A percentile compares a stretch with the other conserved stretches of the same genome.
Evolutionary conservation across 2,797 vertebrate species (phyloP).

Genomic region (Phoeniculus purpureus): DNA sequence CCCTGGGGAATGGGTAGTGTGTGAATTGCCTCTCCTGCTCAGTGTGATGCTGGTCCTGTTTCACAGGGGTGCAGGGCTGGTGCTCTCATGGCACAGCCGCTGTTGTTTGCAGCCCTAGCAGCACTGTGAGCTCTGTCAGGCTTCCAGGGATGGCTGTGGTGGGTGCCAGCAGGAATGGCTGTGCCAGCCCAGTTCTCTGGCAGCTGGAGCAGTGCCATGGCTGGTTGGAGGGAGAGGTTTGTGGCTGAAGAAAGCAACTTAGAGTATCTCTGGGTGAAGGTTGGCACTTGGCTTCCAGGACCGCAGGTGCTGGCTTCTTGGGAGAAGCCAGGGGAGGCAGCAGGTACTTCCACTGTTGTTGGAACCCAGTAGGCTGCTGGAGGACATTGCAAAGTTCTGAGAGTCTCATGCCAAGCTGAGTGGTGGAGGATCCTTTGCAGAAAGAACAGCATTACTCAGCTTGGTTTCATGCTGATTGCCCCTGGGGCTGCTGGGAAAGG

Average conservation of each 20-base stretch:
- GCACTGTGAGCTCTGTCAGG: neutral
- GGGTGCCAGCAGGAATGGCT: neutral
- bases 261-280: neutral
- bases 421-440: neutral
- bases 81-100: neutral
- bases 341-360: neutral
- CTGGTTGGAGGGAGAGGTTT: neutral
- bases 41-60: fast-evolving
- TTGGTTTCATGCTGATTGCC: neutral
- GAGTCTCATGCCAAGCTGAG: neutral
- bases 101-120: neutral
- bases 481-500: neutral
- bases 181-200: conserved; percentile 20
- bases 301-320: neutral
- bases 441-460: neutral
- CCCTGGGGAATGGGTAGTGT: neutral
- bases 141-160: neutral
- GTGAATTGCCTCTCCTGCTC: fast-evolving
- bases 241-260: neutral
- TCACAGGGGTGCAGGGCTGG: neutral
- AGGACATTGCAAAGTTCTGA: neutral
- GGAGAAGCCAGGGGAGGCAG: neutral
- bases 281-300: fast-evolving
- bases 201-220: conserved; percentile 16
- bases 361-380: neutral